These are phyloP conservation scores for Platycercus adscitus DNA, from an alignment of 2,113 vertebrate species.

Conservation along the genomic window DNA sequence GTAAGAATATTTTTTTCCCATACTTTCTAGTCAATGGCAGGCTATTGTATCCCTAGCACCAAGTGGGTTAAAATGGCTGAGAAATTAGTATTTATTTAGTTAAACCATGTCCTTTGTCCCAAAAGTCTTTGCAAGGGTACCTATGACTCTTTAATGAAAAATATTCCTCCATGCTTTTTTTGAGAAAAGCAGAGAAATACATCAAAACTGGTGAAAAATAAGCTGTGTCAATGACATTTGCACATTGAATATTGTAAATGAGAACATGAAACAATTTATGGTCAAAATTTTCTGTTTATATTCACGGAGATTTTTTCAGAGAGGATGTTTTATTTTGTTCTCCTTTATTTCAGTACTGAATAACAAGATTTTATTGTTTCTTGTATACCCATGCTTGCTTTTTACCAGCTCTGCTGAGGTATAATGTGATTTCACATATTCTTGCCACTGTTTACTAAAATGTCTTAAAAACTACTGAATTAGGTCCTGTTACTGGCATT, in stretches of 20 bases:
- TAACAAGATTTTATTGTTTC: not conserved
- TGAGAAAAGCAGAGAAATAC: not conserved
- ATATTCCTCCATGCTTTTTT: not conserved
- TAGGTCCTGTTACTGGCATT: not conserved
- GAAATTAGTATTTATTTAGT: not conserved
- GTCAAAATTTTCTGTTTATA: not conserved
- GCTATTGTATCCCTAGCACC: not conserved
- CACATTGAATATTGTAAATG: not conserved
- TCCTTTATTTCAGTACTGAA: not conserved
- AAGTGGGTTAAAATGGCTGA: not conserved
- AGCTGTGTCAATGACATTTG: not conserved
- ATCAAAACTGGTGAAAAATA: not conserved
- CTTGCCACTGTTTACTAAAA: not conserved
- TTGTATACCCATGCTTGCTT: not conserved
- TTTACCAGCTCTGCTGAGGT: not conserved
- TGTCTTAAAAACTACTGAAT: not conserved
- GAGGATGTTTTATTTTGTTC: not conserved
- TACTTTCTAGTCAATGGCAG: not conserved
- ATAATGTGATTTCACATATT: not conserved
- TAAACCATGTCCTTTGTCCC: not conserved
- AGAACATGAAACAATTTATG: not conserved
- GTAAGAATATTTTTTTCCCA: not conserved
- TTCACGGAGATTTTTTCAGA: not conserved
- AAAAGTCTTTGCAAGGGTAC: not conserved
- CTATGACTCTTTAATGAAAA: not conserved